Evolutionary conservation across 2,797 vertebrate species (phyloP), one percentile per base, ranked within the genome.

Genomic region (Cyprinella venusta): DNA sequence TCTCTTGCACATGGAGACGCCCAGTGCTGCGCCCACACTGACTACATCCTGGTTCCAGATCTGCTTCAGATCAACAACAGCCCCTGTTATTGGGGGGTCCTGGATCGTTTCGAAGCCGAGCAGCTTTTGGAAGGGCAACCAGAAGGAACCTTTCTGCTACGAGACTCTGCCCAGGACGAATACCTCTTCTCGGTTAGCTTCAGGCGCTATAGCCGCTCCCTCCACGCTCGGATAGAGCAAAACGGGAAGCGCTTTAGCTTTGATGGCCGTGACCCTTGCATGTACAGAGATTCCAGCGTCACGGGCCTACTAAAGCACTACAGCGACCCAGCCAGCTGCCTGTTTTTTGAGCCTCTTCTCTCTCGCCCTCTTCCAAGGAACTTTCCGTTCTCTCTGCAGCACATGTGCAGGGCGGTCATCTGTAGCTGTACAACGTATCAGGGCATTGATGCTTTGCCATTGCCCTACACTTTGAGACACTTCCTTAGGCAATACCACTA

Each of bases 131-230:
- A 99, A 83, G 98, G 97, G 24, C 97, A 97, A 88, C 98, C 98
- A 0, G 98, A 99, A 89, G 98, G 98, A 6, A 99, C 98, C 0
- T 99, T 99, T 87, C 93, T 99, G 85, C 93, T 99, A 10, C 89
- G 98, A 36, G 98, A 99, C 90, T 99, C 97, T 3, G 97, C 98
- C 76, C 98, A 99, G 86, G 97, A 99, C 8, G 96, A 99, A 88
- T 98, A 97, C 89, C 94, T 99, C 86, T 99, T 99, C 90, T 99
- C 97, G 0, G 97, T 99, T 85, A 99, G 97, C 92, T 99, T 99
- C 86, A 94, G 98, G 3, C 97, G 97, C 79, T 99, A 98, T 88
- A 98, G 98, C 75, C 97, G 97, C 54, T 99, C 98, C 54, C 96
- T 99, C 83, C 98, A 98, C 0, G 97, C 98, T 0, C 96, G 98